These are phyloP conservation scores for Scotopteryx bipunctaria DNA, from an alignment of 2,888 invertebrate genomes.

Conservation along the genomic window DNA sequence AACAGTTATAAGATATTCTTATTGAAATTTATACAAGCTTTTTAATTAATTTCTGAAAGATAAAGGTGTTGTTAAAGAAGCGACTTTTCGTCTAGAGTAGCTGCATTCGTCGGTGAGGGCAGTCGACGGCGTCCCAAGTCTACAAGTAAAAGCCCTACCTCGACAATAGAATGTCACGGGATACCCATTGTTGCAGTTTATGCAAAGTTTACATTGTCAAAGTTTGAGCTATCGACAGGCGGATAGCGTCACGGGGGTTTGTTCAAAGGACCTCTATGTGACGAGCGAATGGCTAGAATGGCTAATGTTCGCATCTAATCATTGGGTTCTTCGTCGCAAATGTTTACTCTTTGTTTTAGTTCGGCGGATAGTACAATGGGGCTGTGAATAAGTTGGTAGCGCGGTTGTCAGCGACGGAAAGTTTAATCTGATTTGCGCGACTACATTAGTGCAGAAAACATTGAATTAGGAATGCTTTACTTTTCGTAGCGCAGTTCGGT, in stretches of 20 bases:
- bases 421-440: neutral
- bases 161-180: conserved; percentile 57
- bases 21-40: too few species aligned
- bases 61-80: too few species aligned
- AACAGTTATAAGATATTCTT: too few species aligned
- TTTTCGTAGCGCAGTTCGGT: too few species aligned
- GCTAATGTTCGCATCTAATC: conserved; percentile 45
- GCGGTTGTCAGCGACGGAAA: neutral
- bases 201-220: conserved; percentile 75
- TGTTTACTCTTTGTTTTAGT: conserved; percentile 12
- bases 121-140: conserved; percentile 11
- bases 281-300: conserved; percentile 36
- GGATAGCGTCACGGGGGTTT: conserved; percentile 66
- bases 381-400: neutral
- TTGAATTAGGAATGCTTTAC: neutral
- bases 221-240: conserved; percentile 75
- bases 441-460: neutral
- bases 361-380: neutral
- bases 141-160: conserved; percentile 33
- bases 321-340: conserved; percentile 32
- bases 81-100: too few species aligned
- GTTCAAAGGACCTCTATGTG: conserved; percentile 66
- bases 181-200: conserved; percentile 68
- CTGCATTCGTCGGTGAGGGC: conserved; percentile 6
- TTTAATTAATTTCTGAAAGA: too few species aligned